A percentile compares a stretch with the other conserved stretches of the same genome.
These are phyloP conservation scores for Helicolenus hilgendorfi DNA, from an alignment of 2,797 vertebrate species.

Conservation along the genomic window DNA sequence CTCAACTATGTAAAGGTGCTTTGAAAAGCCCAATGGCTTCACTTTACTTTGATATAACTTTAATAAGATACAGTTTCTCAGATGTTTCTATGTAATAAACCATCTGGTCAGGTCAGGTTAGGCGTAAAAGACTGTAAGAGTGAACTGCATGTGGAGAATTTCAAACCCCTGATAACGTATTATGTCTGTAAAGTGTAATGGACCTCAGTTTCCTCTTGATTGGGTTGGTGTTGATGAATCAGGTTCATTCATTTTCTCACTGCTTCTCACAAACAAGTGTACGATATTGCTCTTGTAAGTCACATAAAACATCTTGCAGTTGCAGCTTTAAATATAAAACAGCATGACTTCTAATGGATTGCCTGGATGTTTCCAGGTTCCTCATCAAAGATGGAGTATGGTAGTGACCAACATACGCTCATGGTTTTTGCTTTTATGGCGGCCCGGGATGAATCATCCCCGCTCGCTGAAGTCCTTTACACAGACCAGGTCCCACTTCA, in stretches of 20 bases:
- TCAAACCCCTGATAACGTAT: not conserved
- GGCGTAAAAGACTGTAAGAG: not conserved
- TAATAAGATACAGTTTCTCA: not conserved
- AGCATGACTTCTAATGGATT: slow-evolving; percentile 31
- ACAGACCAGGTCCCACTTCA: slow-evolving; percentile 86
- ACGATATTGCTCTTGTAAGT: slow-evolving; percentile 10
- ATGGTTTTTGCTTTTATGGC: slow-evolving; percentile 66
- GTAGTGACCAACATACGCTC: slow-evolving; percentile 55
- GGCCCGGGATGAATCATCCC: slow-evolving; percentile 74
- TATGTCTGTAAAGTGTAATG: not conserved
- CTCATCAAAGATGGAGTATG: slow-evolving; percentile 36
- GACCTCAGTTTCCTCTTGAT: not conserved
- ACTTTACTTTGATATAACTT: not conserved
- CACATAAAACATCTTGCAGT: not conserved
- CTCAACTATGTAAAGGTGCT: not conserved
- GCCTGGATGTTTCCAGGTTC: slow-evolving; percentile 50
- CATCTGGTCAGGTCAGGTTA: not conserved
- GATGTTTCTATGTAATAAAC: not conserved
- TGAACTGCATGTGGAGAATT: not conserved
- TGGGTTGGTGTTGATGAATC: not conserved
- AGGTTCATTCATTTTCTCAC: not conserved
- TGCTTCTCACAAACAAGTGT: not conserved
- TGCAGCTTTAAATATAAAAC: slow-evolving; percentile 33
- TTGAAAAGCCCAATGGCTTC: not conserved
- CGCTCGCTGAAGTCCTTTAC: slow-evolving; percentile 79